These are phyloP conservation scores for Echinarachnius parma DNA, from an alignment of 53 echinoderm and acorn worm species.

Conservation along the genomic window DNA sequence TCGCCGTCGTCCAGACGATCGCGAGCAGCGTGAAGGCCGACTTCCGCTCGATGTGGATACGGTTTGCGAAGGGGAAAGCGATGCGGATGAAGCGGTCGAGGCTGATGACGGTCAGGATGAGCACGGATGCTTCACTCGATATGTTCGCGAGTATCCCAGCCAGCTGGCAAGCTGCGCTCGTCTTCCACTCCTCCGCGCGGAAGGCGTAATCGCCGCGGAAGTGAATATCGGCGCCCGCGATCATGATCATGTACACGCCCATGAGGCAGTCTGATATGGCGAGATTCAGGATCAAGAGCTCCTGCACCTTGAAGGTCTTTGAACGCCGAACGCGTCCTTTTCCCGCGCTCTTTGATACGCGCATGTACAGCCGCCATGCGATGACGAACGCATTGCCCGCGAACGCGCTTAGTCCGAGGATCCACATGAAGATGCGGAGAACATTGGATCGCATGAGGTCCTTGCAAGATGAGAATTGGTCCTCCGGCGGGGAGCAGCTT, in stretches of 20 bases:
- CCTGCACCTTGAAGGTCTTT: slow-evolving; percentile 66
- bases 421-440: slow-evolving; percentile 86
- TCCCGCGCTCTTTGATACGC: background rate
- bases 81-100: slow-evolving; percentile 87
- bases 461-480: slow-evolving; percentile 85
- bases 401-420: slow-evolving; percentile 83
- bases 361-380: slow-evolving; percentile 46
- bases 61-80: slow-evolving; percentile 70
- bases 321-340: slow-evolving; percentile 16
- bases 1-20: slow-evolving; percentile 49
- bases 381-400: slow-evolving; percentile 82
- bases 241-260: slow-evolving; percentile 94
- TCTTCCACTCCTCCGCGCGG: slow-evolving; percentile 67
- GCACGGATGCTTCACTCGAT: slow-evolving; percentile 86
- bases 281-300: slow-evolving; percentile 80
- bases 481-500: slow-evolving; percentile 64
- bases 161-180: slow-evolving; percentile 58
- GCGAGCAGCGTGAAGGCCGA: slow-evolving; percentile 50
- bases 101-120: slow-evolving; percentile 75
- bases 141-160: slow-evolving; percentile 79
- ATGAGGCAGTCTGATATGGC: slow-evolving; percentile 86
- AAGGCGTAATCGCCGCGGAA: slow-evolving; percentile 74
- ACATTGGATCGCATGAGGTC: slow-evolving; percentile 79
- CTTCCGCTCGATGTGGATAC: slow-evolving; percentile 48
- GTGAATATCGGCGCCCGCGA: slow-evolving; percentile 74